A percentile compares a stretch with the other conserved stretches of the same genome.
phyloP scores from a whole-genome alignment of 2,888 invertebrate species.

The Chorisops tibialis region DNA sequence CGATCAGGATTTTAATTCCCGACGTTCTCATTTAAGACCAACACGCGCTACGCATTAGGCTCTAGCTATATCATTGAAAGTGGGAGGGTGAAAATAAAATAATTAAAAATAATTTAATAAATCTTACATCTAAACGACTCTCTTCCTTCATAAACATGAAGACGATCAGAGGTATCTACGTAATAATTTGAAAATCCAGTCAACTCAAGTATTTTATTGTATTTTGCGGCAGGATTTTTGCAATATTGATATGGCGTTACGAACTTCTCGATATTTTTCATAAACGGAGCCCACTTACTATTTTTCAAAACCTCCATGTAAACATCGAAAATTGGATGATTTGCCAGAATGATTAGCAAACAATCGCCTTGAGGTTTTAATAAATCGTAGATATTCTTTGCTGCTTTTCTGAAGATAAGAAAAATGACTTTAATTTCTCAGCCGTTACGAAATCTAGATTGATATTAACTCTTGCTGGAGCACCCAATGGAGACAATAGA shows the following conservation, averaged over 20 bases:
- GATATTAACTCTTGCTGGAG: slow-evolving; percentile 54
- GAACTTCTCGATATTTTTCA: slow-evolving; percentile 62
- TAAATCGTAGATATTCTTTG: slow-evolving; percentile 63
- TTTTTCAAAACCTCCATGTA: slow-evolving; percentile 60
- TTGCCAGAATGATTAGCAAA: slow-evolving; percentile 65
- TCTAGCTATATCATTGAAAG: too few relatives aligned
- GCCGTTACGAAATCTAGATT: background rate
- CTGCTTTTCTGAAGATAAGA: slow-evolving; percentile 56
- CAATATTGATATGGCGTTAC: slow-evolving; percentile 67
- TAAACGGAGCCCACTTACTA: slow-evolving; percentile 62
- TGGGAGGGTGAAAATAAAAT: too few relatives aligned
- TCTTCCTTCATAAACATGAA: slow-evolving; percentile 58
- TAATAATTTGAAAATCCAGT: slow-evolving; percentile 61
- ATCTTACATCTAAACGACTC: slow-evolving; percentile 58
- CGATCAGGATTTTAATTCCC: too few relatives aligned
- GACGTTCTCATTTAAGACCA: too few relatives aligned
- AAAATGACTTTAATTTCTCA: background rate
- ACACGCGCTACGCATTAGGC: too few relatives aligned
- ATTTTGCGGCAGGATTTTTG: slow-evolving; percentile 57
- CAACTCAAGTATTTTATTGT: slow-evolving; percentile 56
- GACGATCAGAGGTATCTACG: slow-evolving; percentile 59
- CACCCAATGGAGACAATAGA: slow-evolving; percentile 79
- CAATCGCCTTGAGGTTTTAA: slow-evolving; percentile 67
- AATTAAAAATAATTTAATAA: background rate
- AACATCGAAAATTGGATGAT: slow-evolving; percentile 66